phyloP scores from a whole-genome alignment of 2,113 vertebrate genomes.

The Porphyrio hochstetteri region DNA sequence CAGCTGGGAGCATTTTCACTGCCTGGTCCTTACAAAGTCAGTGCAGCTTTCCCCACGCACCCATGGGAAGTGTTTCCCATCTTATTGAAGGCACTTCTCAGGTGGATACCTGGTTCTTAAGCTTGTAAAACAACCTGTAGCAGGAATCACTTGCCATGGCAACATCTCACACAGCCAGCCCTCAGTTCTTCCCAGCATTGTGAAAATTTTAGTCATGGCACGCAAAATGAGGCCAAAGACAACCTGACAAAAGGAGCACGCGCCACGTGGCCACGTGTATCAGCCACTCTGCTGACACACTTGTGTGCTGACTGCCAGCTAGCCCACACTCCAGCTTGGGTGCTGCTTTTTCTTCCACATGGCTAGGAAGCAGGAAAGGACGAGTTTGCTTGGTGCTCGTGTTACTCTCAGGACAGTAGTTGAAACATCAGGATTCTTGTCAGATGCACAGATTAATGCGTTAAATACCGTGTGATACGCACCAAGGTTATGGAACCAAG shows the following conservation, averaged over 20 bases:
- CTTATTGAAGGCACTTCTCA: neutral
- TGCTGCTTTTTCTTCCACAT: neutral
- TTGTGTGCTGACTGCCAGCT: neutral
- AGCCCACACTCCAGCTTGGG: neutral
- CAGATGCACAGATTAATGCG: neutral
- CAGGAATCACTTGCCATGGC: neutral
- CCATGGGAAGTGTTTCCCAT: neutral
- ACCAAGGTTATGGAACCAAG: neutral
- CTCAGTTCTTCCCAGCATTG: neutral
- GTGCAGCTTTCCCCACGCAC: neutral
- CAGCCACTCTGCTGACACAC: neutral
- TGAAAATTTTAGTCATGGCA: neutral
- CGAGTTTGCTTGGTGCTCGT: neutral
- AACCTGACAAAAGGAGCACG: neutral
- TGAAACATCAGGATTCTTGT: neutral
- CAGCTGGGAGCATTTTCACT: neutral
- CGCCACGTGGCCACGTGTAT: neutral
- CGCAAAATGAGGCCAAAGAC: neutral
- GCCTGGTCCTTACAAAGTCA: neutral
- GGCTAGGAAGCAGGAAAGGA: neutral
- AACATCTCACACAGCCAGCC: neutral
- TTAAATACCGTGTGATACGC: neutral
- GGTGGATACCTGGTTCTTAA: fast-evolving
- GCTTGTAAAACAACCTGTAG: neutral
- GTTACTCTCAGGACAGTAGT: neutral